Conservation (phyloP, 2,888 invertebrate genomes). For the Melanotus villosus region DNA sequence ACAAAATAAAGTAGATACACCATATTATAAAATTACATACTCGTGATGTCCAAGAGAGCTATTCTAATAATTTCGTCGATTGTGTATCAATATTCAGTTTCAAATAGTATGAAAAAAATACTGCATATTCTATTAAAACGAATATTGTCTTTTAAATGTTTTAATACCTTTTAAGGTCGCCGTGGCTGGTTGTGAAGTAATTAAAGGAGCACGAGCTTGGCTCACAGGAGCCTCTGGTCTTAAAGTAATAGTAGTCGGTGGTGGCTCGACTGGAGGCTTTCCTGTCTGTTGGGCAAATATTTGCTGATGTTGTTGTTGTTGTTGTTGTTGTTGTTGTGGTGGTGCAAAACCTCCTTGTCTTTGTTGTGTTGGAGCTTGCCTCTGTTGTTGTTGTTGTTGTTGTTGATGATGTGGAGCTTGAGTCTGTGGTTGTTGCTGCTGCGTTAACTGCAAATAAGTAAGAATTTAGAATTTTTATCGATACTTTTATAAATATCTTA, state of each 20-base stretch:
- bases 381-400: slow-evolving; percentile 19
- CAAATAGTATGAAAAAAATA: too few species aligned
- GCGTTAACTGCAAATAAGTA: slow-evolving; percentile 12
- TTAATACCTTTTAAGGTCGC: slow-evolving; percentile 79
- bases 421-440: slow-evolving; percentile 32
- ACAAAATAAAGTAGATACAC: too few species aligned
- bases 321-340: slow-evolving; percentile 54
- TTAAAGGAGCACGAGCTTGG: slow-evolving; percentile 83
- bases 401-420: slow-evolving; percentile 11
- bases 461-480: too few species aligned
- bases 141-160: too few species aligned
- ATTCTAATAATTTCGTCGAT: too few species aligned
- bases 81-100: too few species aligned
- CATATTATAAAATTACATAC: too few species aligned
- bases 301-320: slow-evolving; percentile 46
- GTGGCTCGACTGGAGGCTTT: slow-evolving; percentile 70
- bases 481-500: too few species aligned
- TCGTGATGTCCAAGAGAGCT: too few species aligned
- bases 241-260: slow-evolving; percentile 80
- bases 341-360: slow-evolving; percentile 22
- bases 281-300: not conserved
- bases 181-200: slow-evolving; percentile 85
- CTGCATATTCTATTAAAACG: too few species aligned
- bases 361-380: slow-evolving; percentile 16
- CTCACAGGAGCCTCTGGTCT: slow-evolving; percentile 82